phyloP scores from a whole-genome alignment of 1,140 invertebrate species.

The Hylaeus volcanicus region DNA sequence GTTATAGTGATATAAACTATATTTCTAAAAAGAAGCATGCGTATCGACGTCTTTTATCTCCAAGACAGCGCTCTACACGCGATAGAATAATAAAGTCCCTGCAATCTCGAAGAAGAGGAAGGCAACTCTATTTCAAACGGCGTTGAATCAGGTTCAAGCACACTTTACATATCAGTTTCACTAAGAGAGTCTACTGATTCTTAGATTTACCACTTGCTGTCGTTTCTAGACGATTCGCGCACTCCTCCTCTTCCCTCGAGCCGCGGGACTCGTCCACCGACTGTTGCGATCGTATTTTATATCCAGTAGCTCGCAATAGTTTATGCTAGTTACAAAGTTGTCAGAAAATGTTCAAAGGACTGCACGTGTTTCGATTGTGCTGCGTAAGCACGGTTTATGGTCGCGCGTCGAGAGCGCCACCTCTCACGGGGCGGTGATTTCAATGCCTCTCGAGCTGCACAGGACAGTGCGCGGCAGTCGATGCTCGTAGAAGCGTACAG shows the following conservation, averaged over 20 bases:
- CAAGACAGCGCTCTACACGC: no score
- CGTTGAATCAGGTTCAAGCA: background rate
- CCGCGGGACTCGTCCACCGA: background rate
- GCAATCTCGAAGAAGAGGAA: background rate
- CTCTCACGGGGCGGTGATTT: no score
- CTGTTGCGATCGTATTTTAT: conserved; percentile 18
- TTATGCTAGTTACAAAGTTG: conserved; percentile 21
- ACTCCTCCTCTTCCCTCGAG: background rate
- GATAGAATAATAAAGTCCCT: background rate
- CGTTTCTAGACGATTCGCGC: background rate
- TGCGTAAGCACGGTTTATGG: no score
- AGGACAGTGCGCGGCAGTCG: background rate
- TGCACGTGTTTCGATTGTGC: background rate
- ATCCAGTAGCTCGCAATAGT: conserved; percentile 28
- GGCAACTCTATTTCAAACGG: background rate
- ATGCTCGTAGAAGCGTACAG: background rate
- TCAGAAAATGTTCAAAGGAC: background rate
- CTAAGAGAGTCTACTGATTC: background rate
- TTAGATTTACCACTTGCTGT: background rate
- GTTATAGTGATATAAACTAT: no score
- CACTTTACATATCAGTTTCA: conserved; percentile 37
- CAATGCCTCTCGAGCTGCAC: background rate
- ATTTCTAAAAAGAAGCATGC: no score
- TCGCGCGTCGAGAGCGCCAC: background rate
- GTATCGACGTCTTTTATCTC: no score